Conservation (phyloP, 2,888 invertebrate genomes). For the Ectropis crepuscularia region DNA sequence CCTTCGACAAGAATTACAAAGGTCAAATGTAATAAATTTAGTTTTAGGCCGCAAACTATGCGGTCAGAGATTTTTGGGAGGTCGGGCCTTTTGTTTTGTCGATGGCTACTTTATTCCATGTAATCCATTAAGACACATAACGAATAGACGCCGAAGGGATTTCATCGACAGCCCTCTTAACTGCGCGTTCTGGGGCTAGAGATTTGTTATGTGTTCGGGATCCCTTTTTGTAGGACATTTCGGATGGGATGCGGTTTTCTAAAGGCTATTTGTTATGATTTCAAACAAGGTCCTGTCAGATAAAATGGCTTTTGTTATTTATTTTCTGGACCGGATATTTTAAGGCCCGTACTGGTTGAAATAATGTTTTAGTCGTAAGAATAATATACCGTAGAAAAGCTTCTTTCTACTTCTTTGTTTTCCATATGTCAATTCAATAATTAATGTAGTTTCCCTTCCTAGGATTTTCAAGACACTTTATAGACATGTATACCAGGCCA, state of each 20-base stretch:
- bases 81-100: conserved; percentile 78
- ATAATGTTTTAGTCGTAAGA: conserved; percentile 13
- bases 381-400: conserved; percentile 6
- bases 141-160: conserved; percentile 74
- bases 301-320: conserved; percentile 79
- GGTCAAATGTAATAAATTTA: conserved; percentile 84
- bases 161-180: conserved; percentile 79
- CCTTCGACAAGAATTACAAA: conserved; percentile 81
- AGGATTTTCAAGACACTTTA: too few species aligned
- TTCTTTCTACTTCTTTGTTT: background rate
- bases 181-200: conserved; percentile 69
- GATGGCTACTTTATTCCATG: conserved; percentile 79
- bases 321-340: conserved; percentile 74
- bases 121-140: conserved; percentile 82
- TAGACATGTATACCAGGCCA: too few species aligned
- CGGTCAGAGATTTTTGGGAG: conserved; percentile 78
- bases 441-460: too few species aligned
- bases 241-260: conserved; percentile 79
- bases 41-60: conserved; percentile 80
- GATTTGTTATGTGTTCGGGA: conserved; percentile 80
- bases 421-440: background rate
- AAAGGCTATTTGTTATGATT: conserved; percentile 83
- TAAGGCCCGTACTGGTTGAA: conserved; percentile 49
- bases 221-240: conserved; percentile 78
- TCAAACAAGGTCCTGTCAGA: conserved; percentile 80